Conservation (phyloP, 2,113 vertebrate species). For the Clarias batrachus region DNA sequence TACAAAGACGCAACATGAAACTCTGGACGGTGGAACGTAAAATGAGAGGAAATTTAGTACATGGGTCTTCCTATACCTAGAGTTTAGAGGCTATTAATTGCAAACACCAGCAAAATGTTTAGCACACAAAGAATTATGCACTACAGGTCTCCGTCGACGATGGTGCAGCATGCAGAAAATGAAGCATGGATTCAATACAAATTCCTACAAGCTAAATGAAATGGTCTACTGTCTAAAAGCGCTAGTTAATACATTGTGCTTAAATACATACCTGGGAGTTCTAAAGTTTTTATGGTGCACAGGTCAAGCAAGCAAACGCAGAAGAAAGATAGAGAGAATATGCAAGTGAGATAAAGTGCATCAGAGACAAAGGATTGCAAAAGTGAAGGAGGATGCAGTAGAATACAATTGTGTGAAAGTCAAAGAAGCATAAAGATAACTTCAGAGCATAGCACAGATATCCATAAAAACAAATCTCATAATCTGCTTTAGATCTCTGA, state of each 20-base stretch:
- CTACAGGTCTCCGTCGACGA: not conserved
- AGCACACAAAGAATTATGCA: not conserved
- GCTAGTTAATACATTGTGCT: not conserved
- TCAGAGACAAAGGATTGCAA: slow-evolving; percentile 45
- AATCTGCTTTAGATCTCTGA: not conserved
- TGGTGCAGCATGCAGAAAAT: slow-evolving; percentile 16
- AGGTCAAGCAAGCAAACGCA: slow-evolving; percentile 48
- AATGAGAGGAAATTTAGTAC: not conserved
- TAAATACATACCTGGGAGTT: slow-evolving; percentile 80
- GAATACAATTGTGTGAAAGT: not conserved
- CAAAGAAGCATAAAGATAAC: not conserved
- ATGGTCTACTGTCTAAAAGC: slow-evolving; percentile 25
- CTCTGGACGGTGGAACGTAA: not conserved
- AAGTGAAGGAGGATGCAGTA: slow-evolving; percentile 10
- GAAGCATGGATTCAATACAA: not conserved
- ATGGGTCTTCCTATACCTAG: not conserved
- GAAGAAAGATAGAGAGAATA: slow-evolving; percentile 44
- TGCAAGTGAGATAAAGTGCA: slow-evolving; percentile 59
- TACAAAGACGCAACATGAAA: not conserved
- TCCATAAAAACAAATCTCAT: not conserved
- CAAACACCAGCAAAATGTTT: not conserved
- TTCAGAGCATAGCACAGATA: not conserved
- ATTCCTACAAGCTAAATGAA: slow-evolving; percentile 6
- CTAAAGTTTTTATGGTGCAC: slow-evolving; percentile 71
- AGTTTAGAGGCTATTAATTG: not conserved